These are phyloP conservation scores for Boloria euphrosyne DNA, from an alignment of 2,888 invertebrate genomes.

Conservation along the genomic window DNA sequence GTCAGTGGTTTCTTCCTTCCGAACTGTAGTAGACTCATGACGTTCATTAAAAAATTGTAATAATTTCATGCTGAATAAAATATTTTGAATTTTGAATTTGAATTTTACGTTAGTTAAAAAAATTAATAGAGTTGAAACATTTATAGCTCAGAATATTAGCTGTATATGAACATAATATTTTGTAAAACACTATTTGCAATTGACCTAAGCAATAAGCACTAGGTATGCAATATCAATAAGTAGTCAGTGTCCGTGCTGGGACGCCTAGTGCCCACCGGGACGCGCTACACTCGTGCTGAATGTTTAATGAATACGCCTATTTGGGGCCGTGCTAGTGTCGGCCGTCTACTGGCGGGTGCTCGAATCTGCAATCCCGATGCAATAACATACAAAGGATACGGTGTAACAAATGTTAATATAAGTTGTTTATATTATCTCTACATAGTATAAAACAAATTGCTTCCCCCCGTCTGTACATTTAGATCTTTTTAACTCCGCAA, in stretches of 20 bases:
- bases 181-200: neutral
- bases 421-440: neutral
- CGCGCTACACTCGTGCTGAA: slow-evolving; percentile 10
- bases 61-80: too few relatives aligned
- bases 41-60: too few relatives aligned
- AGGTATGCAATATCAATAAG: slow-evolving; percentile 2
- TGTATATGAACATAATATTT: too few relatives aligned
- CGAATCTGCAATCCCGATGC: neutral
- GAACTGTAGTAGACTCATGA: too few relatives aligned
- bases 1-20: too few relatives aligned
- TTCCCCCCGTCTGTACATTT: too few relatives aligned
- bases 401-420: neutral
- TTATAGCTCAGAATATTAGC: neutral
- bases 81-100: too few relatives aligned
- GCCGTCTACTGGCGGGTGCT: neutral
- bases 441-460: too few relatives aligned
- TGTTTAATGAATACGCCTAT: slow-evolving; percentile 19
- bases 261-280: slow-evolving; percentile 9
- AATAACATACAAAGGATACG: neutral
- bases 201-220: neutral
- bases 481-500: too few relatives aligned
- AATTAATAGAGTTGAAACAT: neutral
- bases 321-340: slow-evolving; percentile 5
- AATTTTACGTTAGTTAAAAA: too few relatives aligned
- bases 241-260: neutral